Evolutionary conservation across 2,113 vertebrate species (phyloP), one percentile per base, ranked within the genome.

Genomic region (Oncorhynchus keta): DNA sequence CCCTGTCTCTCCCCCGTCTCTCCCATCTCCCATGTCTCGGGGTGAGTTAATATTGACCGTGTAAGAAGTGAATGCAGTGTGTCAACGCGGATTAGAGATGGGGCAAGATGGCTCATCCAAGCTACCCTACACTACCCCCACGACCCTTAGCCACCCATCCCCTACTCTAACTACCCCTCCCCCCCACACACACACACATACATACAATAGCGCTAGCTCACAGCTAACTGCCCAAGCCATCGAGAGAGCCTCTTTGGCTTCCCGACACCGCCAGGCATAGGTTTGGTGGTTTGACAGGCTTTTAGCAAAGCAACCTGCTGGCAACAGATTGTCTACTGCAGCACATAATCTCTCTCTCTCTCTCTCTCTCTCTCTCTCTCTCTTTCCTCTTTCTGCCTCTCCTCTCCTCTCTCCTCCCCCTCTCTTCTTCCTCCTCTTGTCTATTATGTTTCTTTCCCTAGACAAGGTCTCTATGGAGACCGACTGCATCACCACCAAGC

Each of bases 261-360:
- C 88, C 84, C 87, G 83, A 84, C 79, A 69, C 87, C 28, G 74
- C 80, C 75, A 79, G 85, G 82, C 86, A 81, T 68, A 76, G 77
- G 77, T 73, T 82, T 82, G 70, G 70, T 83, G 85, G 72, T 79
- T 81, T 90, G 87, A 88, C 84, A 79, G 79, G 91, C 91, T 91
- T 92, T 92, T 91, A 91, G 87, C 68, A 66, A 73, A 85, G 85
- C 87, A 79, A 78, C 88, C 90, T 90, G 84, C 80, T 84, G 91
- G 89, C 90, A 81, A 73, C 57, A 72, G 76, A 78, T 80, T 87
- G 86, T 86, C 70, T 80, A 64, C 72, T 81, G 75, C 74, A 79
- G 55, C 32, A 77, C 55, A 74, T 81, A 82, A 74, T 45, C 39
- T 39, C 35, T 39, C 22, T 32, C 48, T 39, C 32, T 65, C 59